phyloP scores from a whole-genome alignment of 2,888 invertebrate genomes.

The Aromia moschata region DNA sequence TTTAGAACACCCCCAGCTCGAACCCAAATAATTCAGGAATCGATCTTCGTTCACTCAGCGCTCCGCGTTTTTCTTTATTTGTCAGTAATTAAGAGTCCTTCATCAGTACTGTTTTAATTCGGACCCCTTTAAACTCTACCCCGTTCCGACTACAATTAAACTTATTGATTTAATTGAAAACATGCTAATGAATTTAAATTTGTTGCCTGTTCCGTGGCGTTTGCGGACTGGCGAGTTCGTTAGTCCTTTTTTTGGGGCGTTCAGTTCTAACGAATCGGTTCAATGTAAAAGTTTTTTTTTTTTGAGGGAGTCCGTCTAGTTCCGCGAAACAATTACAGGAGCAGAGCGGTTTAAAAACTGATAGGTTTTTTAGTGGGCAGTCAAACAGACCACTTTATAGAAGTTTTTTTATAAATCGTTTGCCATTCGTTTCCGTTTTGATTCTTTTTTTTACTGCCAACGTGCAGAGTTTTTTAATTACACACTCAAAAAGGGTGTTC shows the following conservation, averaged over 20 bases:
- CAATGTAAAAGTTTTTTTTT: background rate
- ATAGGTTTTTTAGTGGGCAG: background rate
- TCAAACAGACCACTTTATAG: background rate
- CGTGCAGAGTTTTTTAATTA: too few relatives aligned
- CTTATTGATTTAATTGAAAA: constrained; percentile 31
- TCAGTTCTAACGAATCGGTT: constrained; percentile 7
- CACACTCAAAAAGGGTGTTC: too few relatives aligned
- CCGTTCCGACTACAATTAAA: constrained; percentile 28
- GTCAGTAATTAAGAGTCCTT: constrained; percentile 29
- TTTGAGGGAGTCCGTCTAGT: background rate
- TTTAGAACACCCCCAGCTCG: too few relatives aligned
- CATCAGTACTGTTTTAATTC: constrained; percentile 36
- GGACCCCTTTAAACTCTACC: constrained; percentile 27
- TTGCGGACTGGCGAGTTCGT: background rate
- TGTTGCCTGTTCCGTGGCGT: constrained; percentile 5
- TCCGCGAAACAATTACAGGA: background rate
- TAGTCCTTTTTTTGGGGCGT: constrained; percentile 5
- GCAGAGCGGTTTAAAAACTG: background rate
- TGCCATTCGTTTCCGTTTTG: background rate
- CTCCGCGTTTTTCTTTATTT: constrained; percentile 24
- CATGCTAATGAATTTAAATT: constrained; percentile 28
- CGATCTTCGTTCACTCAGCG: constrained; percentile 4
- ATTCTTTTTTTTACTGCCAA: too few relatives aligned
- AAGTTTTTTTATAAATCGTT: background rate
- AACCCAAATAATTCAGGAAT: constrained; percentile 10